Percentiles rank a stretch among this genome's conserved stretches.
Conservation (phyloP, 2,113 vertebrate genomes). For the Chrysochloris asiatica region DNA sequence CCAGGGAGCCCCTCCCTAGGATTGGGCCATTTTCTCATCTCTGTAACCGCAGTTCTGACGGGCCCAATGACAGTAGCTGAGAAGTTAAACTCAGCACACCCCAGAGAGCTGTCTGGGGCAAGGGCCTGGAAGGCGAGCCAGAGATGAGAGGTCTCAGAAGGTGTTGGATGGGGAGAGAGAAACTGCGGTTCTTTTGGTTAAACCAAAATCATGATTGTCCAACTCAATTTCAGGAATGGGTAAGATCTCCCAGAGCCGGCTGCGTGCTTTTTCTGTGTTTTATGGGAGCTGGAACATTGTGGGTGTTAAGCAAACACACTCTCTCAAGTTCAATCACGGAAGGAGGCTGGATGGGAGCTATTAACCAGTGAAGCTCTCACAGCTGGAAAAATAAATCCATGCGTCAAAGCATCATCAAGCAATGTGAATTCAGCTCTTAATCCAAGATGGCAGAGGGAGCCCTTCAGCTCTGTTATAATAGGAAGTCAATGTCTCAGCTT, state of each 20-base stretch:
- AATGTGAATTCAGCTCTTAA: not conserved
- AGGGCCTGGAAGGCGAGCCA: not conserved
- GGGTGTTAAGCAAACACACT: slow-evolving; percentile 58
- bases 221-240: not conserved
- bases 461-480: not conserved
- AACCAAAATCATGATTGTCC: slow-evolving; percentile 42
- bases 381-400: slow-evolving; percentile 54
- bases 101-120: rapidly evolving
- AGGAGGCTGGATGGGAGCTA: slow-evolving; percentile 39
- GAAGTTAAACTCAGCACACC: not conserved
- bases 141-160: not conserved
- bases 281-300: slow-evolving; percentile 11
- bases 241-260: not conserved
- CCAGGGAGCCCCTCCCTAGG: not conserved
- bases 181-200: slow-evolving; percentile 16
- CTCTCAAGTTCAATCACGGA: slow-evolving; percentile 54
- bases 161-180: not conserved
- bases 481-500: not conserved
- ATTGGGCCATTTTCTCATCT: rapidly evolving
- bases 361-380: slow-evolving; percentile 43
- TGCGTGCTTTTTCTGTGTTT: not conserved
- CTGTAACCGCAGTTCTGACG: rapidly evolving
- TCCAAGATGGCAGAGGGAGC: not conserved
- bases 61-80: not conserved
- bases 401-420: not conserved